These are phyloP conservation scores for Hydrolagus affinis DNA, from an alignment of 2,113 vertebrate species.

Conservation along the genomic window DNA sequence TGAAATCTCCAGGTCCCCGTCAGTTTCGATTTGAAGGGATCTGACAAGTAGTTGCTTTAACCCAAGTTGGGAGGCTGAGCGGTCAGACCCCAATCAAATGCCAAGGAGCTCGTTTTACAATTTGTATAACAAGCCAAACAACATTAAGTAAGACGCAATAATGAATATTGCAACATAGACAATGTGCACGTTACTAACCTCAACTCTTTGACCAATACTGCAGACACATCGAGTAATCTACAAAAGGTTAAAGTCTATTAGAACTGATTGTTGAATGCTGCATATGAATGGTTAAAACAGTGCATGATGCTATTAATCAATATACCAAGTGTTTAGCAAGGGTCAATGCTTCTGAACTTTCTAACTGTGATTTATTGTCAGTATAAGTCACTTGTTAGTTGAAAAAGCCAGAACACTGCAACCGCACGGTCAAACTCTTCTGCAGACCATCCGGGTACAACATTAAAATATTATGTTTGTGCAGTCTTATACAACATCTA, in stretches of 20 bases:
- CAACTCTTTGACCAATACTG: not conserved
- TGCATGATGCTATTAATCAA: conserved; percentile 22
- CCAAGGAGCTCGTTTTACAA: not conserved
- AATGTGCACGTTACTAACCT: not conserved
- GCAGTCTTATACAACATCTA: not conserved
- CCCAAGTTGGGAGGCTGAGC: not conserved
- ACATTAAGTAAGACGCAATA: not conserved
- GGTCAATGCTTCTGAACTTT: conserved; percentile 25
- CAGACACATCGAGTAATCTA: not conserved
- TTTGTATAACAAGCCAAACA: not conserved
- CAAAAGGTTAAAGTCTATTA: conserved; percentile 1
- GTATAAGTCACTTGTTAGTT: not conserved
- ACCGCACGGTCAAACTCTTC: not conserved
- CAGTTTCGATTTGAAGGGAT: not conserved
- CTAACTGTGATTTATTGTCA: conserved; percentile 13
- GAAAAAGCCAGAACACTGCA: not conserved
- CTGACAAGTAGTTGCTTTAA: not conserved
- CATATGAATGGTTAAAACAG: not conserved
- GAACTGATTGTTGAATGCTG: not conserved
- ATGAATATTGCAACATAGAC: not conserved
- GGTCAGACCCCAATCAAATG: not conserved
- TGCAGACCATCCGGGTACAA: not conserved
- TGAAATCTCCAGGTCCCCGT: not conserved
- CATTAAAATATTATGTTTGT: not conserved
- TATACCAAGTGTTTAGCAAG: conserved; percentile 20